These are phyloP conservation scores for Tachina grossa DNA, from an alignment of 2,888 invertebrate genomes.

Conservation along the genomic window DNA sequence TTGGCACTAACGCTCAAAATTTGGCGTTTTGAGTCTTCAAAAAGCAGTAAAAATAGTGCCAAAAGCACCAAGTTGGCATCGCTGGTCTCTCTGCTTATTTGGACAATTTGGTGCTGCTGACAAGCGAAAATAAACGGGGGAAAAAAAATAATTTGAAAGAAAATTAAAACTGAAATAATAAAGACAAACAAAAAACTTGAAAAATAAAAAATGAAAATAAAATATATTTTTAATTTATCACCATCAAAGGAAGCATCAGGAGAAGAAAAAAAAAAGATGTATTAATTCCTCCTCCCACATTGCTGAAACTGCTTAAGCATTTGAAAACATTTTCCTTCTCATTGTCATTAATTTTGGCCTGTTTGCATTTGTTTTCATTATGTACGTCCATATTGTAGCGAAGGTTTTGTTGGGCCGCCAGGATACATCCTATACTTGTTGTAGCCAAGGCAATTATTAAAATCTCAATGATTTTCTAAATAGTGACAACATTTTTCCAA, in stretches of 20 bases:
- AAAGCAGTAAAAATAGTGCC: too few species aligned
- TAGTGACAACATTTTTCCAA: slow-evolving; percentile 70
- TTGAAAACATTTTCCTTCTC: slow-evolving; percentile 16
- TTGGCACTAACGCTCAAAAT: too few species aligned
- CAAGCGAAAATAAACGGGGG: slow-evolving; percentile 53
- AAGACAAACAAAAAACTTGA: slow-evolving; percentile 12
- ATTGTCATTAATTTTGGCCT: slow-evolving; percentile 60
- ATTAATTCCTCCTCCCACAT: slow-evolving; percentile 4
- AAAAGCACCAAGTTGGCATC: too few species aligned
- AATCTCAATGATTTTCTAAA: slow-evolving; percentile 69
- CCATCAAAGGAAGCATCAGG: slow-evolving; percentile 54
- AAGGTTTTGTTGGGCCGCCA: slow-evolving; percentile 11
- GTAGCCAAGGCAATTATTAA: slow-evolving; percentile 66
- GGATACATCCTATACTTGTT: background rate
- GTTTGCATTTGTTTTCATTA: slow-evolving; percentile 57
- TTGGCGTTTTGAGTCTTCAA: too few species aligned
- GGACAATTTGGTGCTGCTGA: slow-evolving; percentile 64
- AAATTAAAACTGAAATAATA: slow-evolving; percentile 72
- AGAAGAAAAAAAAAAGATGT: slow-evolving; percentile 8
- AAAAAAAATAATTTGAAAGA: slow-evolving; percentile 60
- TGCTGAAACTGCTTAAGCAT: slow-evolving; percentile 10
- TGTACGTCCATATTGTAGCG: background rate
- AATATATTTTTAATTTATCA: slow-evolving; percentile 71
- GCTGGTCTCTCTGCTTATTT: slow-evolving; percentile 25
- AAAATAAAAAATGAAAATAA: slow-evolving; percentile 50